Conservation (phyloP, 1,140 invertebrate genomes). For the Stenopsyche tienmushanensis region DNA sequence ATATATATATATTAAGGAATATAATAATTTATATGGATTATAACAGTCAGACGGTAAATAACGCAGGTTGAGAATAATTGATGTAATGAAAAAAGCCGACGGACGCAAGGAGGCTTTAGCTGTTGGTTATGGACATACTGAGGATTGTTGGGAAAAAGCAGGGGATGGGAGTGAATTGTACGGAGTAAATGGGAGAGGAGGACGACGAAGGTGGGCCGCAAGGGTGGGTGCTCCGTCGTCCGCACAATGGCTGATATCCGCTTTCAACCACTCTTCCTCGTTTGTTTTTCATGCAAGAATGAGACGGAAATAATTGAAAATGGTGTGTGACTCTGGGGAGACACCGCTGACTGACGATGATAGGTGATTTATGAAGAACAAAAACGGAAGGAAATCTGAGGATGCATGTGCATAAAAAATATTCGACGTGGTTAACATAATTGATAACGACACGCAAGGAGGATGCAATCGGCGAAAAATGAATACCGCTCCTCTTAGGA, state of each 20-base stretch:
- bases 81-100: constrained; percentile 17
- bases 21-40: neutral
- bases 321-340: constrained; percentile 2
- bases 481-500: too few species aligned
- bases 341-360: neutral
- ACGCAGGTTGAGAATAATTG: constrained; percentile 17
- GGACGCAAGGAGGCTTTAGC: constrained; percentile 10
- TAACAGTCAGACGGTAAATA: neutral
- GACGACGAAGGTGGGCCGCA: neutral
- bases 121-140: constrained; percentile 1
- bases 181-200: neutral
- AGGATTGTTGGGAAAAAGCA: neutral
- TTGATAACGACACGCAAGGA: too few species aligned
- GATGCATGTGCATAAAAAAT: too few species aligned
- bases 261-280: constrained; percentile 16
- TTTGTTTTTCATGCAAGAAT: constrained; percentile 21
- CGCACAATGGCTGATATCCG: constrained; percentile 22
- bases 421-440: too few species aligned
- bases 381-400: neutral
- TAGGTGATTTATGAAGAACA: constrained; percentile 20
- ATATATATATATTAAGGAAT: neutral
- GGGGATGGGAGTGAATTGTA: neutral
- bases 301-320: constrained; percentile 25
- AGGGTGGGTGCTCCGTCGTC: neutral
- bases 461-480: too few species aligned